Conservation (phyloP, 2,797 vertebrate genomes). For the Gambusia yucatana region DNA sequence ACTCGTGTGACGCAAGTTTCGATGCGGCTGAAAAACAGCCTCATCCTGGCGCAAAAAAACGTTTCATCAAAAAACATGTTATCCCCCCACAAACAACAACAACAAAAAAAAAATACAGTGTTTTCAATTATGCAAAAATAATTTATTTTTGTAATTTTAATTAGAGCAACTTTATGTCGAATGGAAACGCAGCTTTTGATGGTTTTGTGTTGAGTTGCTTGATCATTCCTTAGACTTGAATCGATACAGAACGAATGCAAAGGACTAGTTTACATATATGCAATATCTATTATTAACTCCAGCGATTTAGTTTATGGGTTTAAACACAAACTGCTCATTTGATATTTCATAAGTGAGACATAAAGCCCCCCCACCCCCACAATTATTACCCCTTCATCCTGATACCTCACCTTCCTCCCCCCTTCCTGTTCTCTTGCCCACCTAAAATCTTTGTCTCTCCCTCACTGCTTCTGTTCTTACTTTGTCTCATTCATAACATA, state of each 20-base stretch:
- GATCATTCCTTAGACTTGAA: not conserved
- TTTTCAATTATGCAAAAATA: too few species aligned
- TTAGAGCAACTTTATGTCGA: too few species aligned
- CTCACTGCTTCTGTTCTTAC: constrained; percentile 26
- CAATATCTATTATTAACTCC: not conserved
- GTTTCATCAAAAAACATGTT: too few species aligned
- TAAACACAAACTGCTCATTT: not conserved
- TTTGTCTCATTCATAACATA: constrained; percentile 29
- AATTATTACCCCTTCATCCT: constrained; percentile 3
- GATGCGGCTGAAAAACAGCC: too few species aligned
- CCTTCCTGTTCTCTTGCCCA: constrained; percentile 30
- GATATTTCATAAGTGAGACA: constrained; percentile 13
- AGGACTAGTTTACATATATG: not conserved
- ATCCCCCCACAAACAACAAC: too few species aligned
- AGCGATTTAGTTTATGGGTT: not conserved
- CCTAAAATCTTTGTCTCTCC: constrained; percentile 22
- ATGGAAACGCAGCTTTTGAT: not conserved
- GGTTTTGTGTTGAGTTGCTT: not conserved
- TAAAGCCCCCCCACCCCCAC: constrained; percentile 3
- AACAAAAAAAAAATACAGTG: too few species aligned
- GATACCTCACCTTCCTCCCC: constrained; percentile 39
- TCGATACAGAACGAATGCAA: not conserved
- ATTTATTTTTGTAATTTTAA: too few species aligned
- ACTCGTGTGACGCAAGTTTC: too few species aligned
- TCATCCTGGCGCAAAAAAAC: too few species aligned